These are phyloP conservation scores for Diadema setosum DNA, from an alignment of 35 echinoderm and acorn worm genomes.

Conservation along the genomic window DNA sequence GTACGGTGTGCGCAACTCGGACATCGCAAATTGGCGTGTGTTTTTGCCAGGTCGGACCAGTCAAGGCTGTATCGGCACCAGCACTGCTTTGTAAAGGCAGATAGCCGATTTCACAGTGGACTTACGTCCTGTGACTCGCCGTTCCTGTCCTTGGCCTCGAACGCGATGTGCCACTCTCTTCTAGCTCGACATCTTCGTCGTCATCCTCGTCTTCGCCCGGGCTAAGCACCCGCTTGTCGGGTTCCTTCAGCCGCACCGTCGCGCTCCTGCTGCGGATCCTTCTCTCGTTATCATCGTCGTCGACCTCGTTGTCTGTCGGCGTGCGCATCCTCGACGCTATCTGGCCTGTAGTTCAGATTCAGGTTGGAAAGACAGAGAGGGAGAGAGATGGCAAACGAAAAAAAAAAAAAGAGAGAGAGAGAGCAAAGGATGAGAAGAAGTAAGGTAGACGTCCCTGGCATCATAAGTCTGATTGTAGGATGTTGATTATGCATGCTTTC, in stretches of 20 bases:
- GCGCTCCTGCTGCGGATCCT: not conserved
- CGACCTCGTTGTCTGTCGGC: not conserved
- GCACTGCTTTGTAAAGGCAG: too few relatives aligned
- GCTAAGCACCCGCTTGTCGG: not conserved
- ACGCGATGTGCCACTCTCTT: not conserved
- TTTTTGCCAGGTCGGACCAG: too few relatives aligned
- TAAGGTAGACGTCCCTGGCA: not conserved
- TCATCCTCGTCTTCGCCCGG: not conserved
- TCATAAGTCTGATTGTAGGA: not conserved
- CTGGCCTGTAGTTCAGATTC: not conserved
- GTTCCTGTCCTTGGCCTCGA: not conserved
- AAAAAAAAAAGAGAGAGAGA: not conserved
- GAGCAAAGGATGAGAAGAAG: not conserved
- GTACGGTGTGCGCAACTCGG: too few relatives aligned
- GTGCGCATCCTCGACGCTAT: not conserved
- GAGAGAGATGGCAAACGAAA: not conserved
- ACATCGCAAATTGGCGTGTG: too few relatives aligned
- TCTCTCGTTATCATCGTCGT: not conserved
- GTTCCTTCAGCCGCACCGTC: not conserved
- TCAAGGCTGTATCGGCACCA: too few relatives aligned
- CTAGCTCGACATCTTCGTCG: too few relatives aligned
- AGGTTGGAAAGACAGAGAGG: not conserved
- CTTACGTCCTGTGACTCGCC: not conserved
- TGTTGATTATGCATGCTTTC: too few relatives aligned
- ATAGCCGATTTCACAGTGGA: too few relatives aligned